Evolutionary conservation across 2,888 invertebrate species (phyloP), one percentile per base, ranked within the genome.

Genomic region (Oscheius sp.): DNA sequence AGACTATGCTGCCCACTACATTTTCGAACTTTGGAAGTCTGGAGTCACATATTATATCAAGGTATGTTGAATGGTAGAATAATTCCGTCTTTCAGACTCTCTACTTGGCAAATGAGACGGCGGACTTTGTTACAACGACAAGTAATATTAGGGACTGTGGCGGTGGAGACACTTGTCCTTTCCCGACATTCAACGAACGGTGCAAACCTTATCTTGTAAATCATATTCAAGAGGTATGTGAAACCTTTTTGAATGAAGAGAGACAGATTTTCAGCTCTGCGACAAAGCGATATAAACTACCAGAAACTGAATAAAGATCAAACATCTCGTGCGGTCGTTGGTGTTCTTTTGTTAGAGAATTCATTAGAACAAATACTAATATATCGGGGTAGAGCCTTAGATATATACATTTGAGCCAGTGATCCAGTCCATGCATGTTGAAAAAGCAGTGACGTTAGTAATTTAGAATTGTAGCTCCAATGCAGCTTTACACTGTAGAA

Each of bases 11-110:
- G 73, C 77, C 2, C 73, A 58, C 21, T 35, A 75, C 9, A n/a
- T 68, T 1, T 62, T 77, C 4, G 77, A 77, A 53, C 50, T 74
- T 21, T 77, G 77, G 77, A 73, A 76, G 50, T 33, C 21, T 10
- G 21, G 11, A 5, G 35, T 29, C 11, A 59, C 57, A 0, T 63
- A 55, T 35, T 68, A 62, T 42, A 53, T 76, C 3, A 73, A 74
- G 50, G 74, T 76, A 29, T 11, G 55, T 37, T 63, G 0, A 33
- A n/a, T 48, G n/a, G 9, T 32, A 2, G 33, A 68, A 4, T 7
- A 47, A 63, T n/a, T 37, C 13, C 11, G 13, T 42, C 11, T 48
- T 59, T 35, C 58, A 73, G 65, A 55, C 58, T 10, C 7, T 73
- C 5, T 73, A 37, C 55, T 62, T 63, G 3, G 47, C 63, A 42